Evolutionary conservation across 1,140 invertebrate genomes (phyloP), one percentile per base, ranked within the genome.

Genomic region (Aphaenogaster ashmeadi): DNA sequence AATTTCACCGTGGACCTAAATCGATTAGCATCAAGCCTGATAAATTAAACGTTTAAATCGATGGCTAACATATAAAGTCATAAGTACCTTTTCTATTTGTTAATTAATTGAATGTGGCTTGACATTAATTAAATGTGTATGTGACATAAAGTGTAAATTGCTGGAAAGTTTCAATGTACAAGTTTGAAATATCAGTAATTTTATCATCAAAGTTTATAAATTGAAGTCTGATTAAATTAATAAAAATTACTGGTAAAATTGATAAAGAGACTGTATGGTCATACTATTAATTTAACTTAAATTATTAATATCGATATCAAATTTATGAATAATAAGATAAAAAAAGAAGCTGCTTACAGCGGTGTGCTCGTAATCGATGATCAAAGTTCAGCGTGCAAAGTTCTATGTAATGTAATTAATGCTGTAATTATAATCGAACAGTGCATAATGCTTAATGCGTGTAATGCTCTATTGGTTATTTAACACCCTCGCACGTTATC

Each of bases 11-110:
- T 18, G 21, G 13, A 52, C 8, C 0, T 9, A 52, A 47, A 67
- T 66, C 33, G 33, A 4, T 13, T 38, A 15, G 33, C 9, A 36
- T 47, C 41, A 47, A 66, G 15, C 7, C 1, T 11, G 58, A 27
- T 79, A 38, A 79, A 79, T 38, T 66, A 8, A 66, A 79, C n/a
- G 8, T 67, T 66, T 80, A 36, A n/a, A 38, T 67, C 33, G 15
- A 13, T 4, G 36, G 21, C 8, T 62, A 11, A 21, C 3, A 66
- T 44, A 8, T 56, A 38, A 56, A 74, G 15, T 21, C n/a, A 54
- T 0, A n/a, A 44, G 27, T 47, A 27, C 15, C 18, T 21, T n/a
- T 56, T 38, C 13, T 44, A 77, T 38, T 44, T 8, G 8, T 33
- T 15, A 44, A 36, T 77, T 13, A 41, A 60, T 77, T 38, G 38